Percentiles rank a stretch among this genome's conserved stretches.
Conservation (phyloP, 1,140 invertebrate genomes). For the Plodia interpunctella region DNA sequence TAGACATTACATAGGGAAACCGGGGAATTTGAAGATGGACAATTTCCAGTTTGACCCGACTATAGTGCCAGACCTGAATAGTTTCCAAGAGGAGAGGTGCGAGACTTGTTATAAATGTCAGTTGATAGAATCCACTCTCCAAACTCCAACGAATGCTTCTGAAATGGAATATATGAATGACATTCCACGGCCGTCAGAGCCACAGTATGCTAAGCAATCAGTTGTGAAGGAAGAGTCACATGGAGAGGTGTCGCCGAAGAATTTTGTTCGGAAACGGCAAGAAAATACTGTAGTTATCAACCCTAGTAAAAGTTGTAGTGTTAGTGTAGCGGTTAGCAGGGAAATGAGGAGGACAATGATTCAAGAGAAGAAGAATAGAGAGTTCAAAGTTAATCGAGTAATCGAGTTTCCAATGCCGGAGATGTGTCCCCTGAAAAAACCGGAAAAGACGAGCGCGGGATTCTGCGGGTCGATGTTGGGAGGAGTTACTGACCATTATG, state of each 20-base stretch:
- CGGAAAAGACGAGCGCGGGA: slow-evolving; percentile 27
- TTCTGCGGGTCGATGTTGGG: slow-evolving; percentile 78
- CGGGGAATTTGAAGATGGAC: slow-evolving; percentile 73
- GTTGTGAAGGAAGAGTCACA: slow-evolving; percentile 39
- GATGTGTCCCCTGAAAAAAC: slow-evolving; percentile 24
- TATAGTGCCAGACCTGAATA: slow-evolving; percentile 51
- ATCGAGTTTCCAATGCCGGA: slow-evolving; percentile 80
- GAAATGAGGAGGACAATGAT: slow-evolving; percentile 19
- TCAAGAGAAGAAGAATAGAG: slow-evolving; percentile 54
- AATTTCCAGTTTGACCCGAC: slow-evolving; percentile 72
- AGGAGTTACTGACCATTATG: slow-evolving; percentile 83
- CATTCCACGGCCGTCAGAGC: slow-evolving; percentile 68
- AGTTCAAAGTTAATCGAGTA: slow-evolving; percentile 63
- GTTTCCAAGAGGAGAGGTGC: slow-evolving; percentile 59
- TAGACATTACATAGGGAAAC: slow-evolving; percentile 80
- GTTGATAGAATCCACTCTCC: slow-evolving; percentile 73
- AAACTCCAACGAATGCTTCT: slow-evolving; percentile 83
- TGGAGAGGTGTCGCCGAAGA: slow-evolving; percentile 52
- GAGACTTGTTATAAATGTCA: slow-evolving; percentile 74
- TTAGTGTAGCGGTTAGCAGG: slow-evolving; percentile 17
- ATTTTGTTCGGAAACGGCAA: slow-evolving; percentile 59
- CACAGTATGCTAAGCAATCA: slow-evolving; percentile 64
- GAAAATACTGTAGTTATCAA: slow-evolving; percentile 69
- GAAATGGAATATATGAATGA: slow-evolving; percentile 82
- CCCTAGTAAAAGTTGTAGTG: slow-evolving; percentile 24